Evolutionary conservation across 2,888 invertebrate species (phyloP), one percentile per base, ranked within the genome.

Genomic region (Ashinkailepas kermadecensis): DNA sequence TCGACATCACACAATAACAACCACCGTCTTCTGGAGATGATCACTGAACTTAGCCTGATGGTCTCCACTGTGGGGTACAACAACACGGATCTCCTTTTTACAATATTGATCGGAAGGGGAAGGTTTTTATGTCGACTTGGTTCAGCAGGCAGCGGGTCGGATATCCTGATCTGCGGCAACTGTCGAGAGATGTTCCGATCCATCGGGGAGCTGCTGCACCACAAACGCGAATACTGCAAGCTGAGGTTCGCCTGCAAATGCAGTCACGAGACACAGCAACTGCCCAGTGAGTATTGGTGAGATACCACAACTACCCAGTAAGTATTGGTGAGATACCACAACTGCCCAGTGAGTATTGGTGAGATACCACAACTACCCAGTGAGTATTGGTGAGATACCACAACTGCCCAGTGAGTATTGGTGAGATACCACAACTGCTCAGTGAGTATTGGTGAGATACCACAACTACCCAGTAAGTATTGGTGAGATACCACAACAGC

Each of bases 91-190:
- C 39, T 4, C 39, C 39, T 39, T 39, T 1, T 39, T 39, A 4
- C 39, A 39, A 39, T 39, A 39, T 39, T 39, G 39, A 1, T 39
- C 39, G 39, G 39, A 39, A 39, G 1, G 39, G 39, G 2, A 1
- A 39, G 39, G 39, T 39, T 39, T 39, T 39, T 39, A 39, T 39
- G 39, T 39, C 39, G 39, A 39, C 39, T 39, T 39, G 39, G 39
- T 39, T 39, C 39, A 39, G 1, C 89, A 87, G 83, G 88, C 92
- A 92, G 91, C 87, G 91, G 91, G 87, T 91, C 92, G 82, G 93
- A 93, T 87, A 92, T 93, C 84, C 88, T 93, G 85, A 93, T 93
- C 85, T 93, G 93, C 87, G 93, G 93, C 81, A 92, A 92, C 86
- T 93, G 93, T 87, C 89, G 92, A 84, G 92, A 92, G 87, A 90